Conservation (phyloP, 1,140 invertebrate genomes). For the Atta texana region DNA sequence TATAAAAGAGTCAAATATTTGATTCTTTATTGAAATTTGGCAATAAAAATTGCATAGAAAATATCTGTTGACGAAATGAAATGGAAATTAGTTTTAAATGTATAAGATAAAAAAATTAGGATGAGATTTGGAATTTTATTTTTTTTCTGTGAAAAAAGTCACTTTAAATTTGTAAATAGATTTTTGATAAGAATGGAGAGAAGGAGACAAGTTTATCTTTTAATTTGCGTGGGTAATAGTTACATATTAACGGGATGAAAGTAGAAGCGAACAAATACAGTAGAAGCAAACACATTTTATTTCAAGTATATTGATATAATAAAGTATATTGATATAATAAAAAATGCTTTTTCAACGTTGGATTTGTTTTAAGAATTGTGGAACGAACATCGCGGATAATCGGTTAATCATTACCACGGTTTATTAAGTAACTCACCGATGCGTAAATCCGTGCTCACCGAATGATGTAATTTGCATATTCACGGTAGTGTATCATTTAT, state of each 20-base stretch:
- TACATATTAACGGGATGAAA: not conserved
- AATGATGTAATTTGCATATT: slow-evolving; percentile 50
- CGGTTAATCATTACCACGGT: slow-evolving; percentile 45
- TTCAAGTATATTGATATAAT: not conserved
- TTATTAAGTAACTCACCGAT: slow-evolving; percentile 40
- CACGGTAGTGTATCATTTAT: slow-evolving; percentile 23
- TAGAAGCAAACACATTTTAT: not conserved
- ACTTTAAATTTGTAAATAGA: not conserved
- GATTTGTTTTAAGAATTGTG: slow-evolving; percentile 34
- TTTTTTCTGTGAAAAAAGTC: not conserved
- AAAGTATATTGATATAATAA: not conserved
- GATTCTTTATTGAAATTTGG: not conserved
- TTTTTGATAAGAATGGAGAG: not conserved
- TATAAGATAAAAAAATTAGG: slow-evolving; percentile 5
- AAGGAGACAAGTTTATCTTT: not conserved
- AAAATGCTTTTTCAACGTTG: not conserved
- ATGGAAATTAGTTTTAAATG: not conserved
- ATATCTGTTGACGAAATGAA: not conserved
- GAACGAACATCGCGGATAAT: slow-evolving; percentile 30
- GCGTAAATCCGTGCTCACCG: slow-evolving; percentile 48
- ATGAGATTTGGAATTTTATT: too few species aligned
- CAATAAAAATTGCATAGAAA: not conserved
- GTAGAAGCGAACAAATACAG: not conserved
- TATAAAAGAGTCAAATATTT: not conserved
- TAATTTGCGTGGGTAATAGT: not conserved